Evolutionary conservation across 2,888 invertebrate genomes (phyloP).

Genomic region (Ochropleura plecta): DNA sequence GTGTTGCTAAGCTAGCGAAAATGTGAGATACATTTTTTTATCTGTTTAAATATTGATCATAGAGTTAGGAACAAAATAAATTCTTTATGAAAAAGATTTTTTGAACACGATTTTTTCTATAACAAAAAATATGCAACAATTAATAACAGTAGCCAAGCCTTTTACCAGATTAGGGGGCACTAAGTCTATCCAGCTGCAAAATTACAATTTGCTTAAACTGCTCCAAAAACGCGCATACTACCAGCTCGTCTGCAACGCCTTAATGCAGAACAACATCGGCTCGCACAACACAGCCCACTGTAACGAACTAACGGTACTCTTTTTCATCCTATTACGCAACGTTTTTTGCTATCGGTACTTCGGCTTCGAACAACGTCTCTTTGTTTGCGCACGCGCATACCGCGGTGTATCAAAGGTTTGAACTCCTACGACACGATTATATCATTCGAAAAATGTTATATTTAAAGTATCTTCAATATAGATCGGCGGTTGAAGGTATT

Average conservation of each 20-base stretch:
- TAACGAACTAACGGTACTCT: constrained; percentile 72
- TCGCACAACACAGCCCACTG: constrained; percentile 46
- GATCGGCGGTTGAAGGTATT: constrained; percentile 10
- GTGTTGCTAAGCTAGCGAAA: not conserved
- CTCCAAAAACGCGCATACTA: not conserved
- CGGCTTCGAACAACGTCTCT: constrained; percentile 70
- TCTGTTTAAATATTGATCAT: no score
- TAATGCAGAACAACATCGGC: constrained; percentile 53
- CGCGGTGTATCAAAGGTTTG: constrained; percentile 57
- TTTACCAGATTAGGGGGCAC: no score
- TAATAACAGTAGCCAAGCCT: no score
- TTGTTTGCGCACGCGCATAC: constrained; percentile 67
- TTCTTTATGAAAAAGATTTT: no score
- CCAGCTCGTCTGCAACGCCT: constrained; percentile 32
- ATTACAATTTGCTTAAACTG: not conserved
- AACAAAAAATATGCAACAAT: no score
- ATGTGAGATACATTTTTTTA: not conserved
- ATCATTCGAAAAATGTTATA: constrained; percentile 41
- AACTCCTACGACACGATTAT: constrained; percentile 60
- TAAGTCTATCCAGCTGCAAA: no score
- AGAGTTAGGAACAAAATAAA: no score
- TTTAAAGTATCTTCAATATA: constrained; percentile 27
- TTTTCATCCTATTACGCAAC: constrained; percentile 76
- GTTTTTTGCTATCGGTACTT: constrained; percentile 78
- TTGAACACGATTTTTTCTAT: no score